These are phyloP conservation scores for Corythornis vintsioides DNA, from an alignment of 2,113 vertebrate species.

Conservation along the genomic window DNA sequence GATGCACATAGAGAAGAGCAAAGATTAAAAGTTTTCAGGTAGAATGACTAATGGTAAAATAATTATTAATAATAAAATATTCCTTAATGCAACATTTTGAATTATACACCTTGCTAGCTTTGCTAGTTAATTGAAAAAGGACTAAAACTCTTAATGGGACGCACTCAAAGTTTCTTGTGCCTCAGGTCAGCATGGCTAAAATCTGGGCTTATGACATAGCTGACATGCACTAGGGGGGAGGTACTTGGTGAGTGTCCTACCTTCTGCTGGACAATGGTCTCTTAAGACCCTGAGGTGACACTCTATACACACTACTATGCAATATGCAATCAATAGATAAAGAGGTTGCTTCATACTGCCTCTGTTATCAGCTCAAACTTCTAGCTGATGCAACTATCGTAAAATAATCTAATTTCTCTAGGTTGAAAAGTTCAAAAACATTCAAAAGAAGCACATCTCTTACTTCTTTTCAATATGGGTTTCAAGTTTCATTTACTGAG, in stretches of 20 bases:
- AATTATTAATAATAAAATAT: neutral
- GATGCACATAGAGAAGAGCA: neutral
- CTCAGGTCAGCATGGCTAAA: neutral
- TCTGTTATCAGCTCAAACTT: neutral
- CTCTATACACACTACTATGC: neutral
- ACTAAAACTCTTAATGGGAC: neutral
- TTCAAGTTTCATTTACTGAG: neutral
- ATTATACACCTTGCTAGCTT: neutral
- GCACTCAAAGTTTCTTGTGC: neutral
- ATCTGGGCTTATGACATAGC: neutral
- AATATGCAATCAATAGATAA: neutral
- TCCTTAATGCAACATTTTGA: neutral
- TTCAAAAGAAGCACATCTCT: neutral
- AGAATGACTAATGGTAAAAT: neutral
- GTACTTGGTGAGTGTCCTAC: neutral
- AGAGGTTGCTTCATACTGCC: neutral
- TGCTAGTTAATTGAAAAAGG: neutral
- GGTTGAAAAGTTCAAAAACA: neutral
- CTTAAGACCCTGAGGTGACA: neutral
- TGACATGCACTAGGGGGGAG: neutral
- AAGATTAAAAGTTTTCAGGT: neutral
- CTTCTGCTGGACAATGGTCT: constrained; percentile 54
- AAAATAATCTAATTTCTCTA: neutral
- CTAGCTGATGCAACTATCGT: neutral
- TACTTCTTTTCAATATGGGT: neutral